Conservation (phyloP, 2,888 invertebrate species). For the Drosophila kanekoi region DNA sequence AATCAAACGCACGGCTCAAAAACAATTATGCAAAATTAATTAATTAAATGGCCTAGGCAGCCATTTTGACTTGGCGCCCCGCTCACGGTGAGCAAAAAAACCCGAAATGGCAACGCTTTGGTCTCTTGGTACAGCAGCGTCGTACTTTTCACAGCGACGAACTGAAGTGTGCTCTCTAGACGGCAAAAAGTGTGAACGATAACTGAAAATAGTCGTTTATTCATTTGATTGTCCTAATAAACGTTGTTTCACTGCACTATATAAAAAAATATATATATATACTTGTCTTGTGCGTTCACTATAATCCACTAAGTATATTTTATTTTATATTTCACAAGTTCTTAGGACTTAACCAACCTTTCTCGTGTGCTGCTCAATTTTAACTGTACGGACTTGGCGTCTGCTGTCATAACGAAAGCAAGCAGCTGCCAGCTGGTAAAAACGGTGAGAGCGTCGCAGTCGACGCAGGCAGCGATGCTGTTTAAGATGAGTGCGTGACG, state of each 20-base stretch:
- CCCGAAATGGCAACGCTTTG: conserved; percentile 62
- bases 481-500: conserved; percentile 42
- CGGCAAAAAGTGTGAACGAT: conserved; percentile 10
- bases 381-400: conserved; percentile 76
- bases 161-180: conserved; percentile 24
- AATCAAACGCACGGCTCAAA: conserved; percentile 4
- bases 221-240: not conserved
- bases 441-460: conserved; percentile 13
- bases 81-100: conserved; percentile 49
- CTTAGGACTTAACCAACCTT: conserved; percentile 71
- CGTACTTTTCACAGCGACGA: conserved; percentile 31
- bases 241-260: conserved; percentile 34
- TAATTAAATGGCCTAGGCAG: conserved; percentile 39
- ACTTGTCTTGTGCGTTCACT: conserved; percentile 9
- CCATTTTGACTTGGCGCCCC: conserved; percentile 51
- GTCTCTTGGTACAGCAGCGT: conserved; percentile 58
- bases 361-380: conserved; percentile 71
- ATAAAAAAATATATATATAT: conserved; percentile 4
- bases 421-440: conserved; percentile 33
- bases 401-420: conserved; percentile 54
- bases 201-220: conserved; percentile 13
- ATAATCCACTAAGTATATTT: conserved; percentile 17
- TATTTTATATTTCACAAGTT: conserved; percentile 24
- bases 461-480: conserved; percentile 18
- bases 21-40: conserved; percentile 50